Conservation (phyloP, 2,113 vertebrate genomes). For the Phylloscopus trochiloides region DNA sequence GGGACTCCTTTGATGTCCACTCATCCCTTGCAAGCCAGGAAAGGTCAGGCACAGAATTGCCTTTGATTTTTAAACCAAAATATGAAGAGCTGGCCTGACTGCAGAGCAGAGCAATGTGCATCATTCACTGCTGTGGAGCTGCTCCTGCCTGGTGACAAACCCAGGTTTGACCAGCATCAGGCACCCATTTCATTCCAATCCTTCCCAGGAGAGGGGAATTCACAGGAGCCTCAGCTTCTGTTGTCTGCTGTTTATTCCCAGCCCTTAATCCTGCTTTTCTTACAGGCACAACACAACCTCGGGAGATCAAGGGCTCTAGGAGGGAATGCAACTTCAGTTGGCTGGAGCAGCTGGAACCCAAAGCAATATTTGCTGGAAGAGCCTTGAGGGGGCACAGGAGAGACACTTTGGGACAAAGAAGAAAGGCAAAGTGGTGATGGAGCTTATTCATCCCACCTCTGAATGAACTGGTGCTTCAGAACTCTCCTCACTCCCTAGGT, state of each 20-base stretch:
- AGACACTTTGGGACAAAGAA: background rate
- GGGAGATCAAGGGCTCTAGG: background rate
- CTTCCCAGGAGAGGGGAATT: background rate
- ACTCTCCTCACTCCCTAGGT: background rate
- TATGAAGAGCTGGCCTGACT: background rate
- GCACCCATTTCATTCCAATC: background rate
- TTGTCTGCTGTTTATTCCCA: background rate
- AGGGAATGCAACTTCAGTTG: background rate
- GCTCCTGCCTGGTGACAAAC: background rate
- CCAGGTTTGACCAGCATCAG: rapidly evolving
- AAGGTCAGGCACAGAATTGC: slow-evolving; percentile 9
- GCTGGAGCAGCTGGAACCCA: slow-evolving; percentile 1
- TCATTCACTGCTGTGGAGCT: background rate
- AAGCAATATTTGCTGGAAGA: background rate
- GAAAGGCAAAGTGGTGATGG: background rate
- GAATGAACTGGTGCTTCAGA: background rate
- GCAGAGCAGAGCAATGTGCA: background rate
- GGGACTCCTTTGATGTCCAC: slow-evolving; percentile 35
- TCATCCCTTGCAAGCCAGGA: background rate
- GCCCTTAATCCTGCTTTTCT: background rate
- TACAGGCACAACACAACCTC: background rate
- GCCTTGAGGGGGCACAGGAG: background rate
- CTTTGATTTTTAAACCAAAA: slow-evolving; percentile 19
- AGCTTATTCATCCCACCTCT: background rate
- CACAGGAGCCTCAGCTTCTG: background rate